A percentile compares a stretch with the other conserved stretches of the same genome.
These are phyloP conservation scores for Aricia artaxerxes DNA, from an alignment of 2,888 invertebrate genomes.

Conservation along the genomic window DNA sequence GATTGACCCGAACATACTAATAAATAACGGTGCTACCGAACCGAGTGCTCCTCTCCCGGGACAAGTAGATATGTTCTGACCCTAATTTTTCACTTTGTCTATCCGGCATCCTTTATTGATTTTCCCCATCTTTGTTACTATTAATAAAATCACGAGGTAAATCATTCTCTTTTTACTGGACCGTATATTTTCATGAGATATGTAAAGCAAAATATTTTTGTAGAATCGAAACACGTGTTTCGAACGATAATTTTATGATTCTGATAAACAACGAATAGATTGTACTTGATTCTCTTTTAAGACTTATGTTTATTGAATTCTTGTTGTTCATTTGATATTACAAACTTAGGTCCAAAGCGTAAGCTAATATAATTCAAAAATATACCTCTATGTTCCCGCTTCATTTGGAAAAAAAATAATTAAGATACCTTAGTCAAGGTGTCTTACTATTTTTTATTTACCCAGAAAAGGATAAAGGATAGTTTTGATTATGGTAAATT, in stretches of 20 bases:
- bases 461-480: too few relatives aligned
- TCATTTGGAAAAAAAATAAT: too few relatives aligned
- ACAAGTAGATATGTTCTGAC: slow-evolving; percentile 21
- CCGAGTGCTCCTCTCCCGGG: slow-evolving; percentile 2
- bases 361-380: too few relatives aligned
- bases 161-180: background rate
- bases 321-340: too few relatives aligned
- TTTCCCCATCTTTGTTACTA: slow-evolving; percentile 6
- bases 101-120: slow-evolving; percentile 10
- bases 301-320: background rate
- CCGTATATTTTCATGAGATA: background rate
- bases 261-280: background rate
- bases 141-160: background rate
- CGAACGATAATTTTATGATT: background rate
- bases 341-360: too few relatives aligned
- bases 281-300: background rate
- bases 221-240: background rate
- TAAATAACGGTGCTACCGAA: slow-evolving; percentile 19
- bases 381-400: too few relatives aligned
- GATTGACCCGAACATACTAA: slow-evolving; percentile 6
- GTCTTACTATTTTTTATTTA: too few relatives aligned
- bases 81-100: slow-evolving; percentile 13
- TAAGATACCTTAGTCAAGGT: too few relatives aligned
- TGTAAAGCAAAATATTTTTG: background rate
- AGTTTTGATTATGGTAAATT: too few relatives aligned